phyloP scores from a whole-genome alignment of 2,888 invertebrate genomes.

The Apamea anceps region DNA sequence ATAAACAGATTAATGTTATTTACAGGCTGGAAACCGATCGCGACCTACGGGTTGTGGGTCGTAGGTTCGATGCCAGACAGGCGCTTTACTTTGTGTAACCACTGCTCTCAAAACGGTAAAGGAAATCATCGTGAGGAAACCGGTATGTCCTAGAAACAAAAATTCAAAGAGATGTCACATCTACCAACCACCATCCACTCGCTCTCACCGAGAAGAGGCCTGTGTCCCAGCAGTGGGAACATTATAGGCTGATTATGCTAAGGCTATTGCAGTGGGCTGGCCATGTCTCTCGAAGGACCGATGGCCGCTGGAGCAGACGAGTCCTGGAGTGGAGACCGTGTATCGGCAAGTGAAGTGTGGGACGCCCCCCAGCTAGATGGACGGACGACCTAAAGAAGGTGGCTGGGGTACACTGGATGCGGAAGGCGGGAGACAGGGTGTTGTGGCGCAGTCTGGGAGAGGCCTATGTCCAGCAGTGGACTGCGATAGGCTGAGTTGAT shows the following conservation, averaged over 20 bases:
- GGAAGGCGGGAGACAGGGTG: too few species aligned
- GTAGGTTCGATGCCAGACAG: neutral
- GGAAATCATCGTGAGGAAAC: neutral
- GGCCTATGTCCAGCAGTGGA: too few species aligned
- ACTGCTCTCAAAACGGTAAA: neutral
- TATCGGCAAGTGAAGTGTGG: too few species aligned
- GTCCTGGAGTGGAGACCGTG: too few species aligned
- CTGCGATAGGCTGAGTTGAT: too few species aligned
- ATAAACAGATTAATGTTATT: constrained; percentile 13
- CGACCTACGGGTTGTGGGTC: neutral
- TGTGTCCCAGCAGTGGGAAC: neutral
- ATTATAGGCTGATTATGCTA: neutral
- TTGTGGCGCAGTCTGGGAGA: too few species aligned
- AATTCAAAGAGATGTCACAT: neutral
- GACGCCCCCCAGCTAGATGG: too few species aligned
- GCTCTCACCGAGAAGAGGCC: neutral
- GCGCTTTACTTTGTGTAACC: neutral
- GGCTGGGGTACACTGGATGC: too few species aligned
- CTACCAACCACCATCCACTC: neutral
- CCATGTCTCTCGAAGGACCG: too few species aligned
- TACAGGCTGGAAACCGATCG: constrained; percentile 7
- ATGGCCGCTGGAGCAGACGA: too few species aligned
- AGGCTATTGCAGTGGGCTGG: neutral
- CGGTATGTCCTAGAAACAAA: neutral
- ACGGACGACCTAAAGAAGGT: too few species aligned